A percentile compares a stretch with the other conserved stretches of the same genome.
These are phyloP conservation scores for Philereme vetulata DNA, from an alignment of 2,888 invertebrate species.

Conservation along the genomic window DNA sequence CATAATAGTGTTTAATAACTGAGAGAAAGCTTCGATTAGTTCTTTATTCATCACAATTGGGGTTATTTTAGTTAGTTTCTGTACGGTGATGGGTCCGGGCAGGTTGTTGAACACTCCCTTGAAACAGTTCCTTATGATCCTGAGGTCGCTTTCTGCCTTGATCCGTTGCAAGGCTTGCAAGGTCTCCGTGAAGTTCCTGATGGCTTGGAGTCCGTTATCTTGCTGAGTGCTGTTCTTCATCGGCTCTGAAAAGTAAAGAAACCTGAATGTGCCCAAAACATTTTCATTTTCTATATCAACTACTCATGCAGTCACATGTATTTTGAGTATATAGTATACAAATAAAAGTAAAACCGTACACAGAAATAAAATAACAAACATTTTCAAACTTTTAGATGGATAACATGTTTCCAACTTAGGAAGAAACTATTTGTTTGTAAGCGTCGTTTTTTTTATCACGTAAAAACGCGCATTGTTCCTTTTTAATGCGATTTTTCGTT, in stretches of 20 bases:
- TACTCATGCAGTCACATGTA: conserved; percentile 48
- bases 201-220: conserved; percentile 46
- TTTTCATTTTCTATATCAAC: conserved; percentile 44
- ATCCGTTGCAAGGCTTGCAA: conserved; percentile 57
- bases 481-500: too few relatives aligned
- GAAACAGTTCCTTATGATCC: conserved; percentile 12
- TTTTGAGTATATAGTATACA: conserved; percentile 31
- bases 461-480: too few relatives aligned
- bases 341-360: conserved; percentile 29
- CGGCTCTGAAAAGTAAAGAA: conserved; percentile 68
- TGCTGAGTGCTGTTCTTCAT: conserved; percentile 20
- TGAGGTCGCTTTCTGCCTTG: conserved; percentile 59
- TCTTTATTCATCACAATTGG: conserved; percentile 48
- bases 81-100: conserved; percentile 86
- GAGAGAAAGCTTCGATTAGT: conserved; percentile 73
- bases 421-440: too few relatives aligned
- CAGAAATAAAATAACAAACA: conserved; percentile 3
- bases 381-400: conserved; percentile 9
- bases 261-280: conserved; percentile 80
- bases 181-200: conserved; percentile 56
- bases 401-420: neutral
- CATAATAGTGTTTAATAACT: conserved; percentile 77
- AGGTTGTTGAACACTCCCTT: conserved; percentile 53
- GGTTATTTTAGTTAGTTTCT: conserved; percentile 85
- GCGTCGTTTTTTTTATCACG: too few relatives aligned